Evolutionary conservation across 2,797 vertebrate genomes (phyloP), one percentile per base, ranked within the genome.

Genomic region (Ciconia nigra): DNA sequence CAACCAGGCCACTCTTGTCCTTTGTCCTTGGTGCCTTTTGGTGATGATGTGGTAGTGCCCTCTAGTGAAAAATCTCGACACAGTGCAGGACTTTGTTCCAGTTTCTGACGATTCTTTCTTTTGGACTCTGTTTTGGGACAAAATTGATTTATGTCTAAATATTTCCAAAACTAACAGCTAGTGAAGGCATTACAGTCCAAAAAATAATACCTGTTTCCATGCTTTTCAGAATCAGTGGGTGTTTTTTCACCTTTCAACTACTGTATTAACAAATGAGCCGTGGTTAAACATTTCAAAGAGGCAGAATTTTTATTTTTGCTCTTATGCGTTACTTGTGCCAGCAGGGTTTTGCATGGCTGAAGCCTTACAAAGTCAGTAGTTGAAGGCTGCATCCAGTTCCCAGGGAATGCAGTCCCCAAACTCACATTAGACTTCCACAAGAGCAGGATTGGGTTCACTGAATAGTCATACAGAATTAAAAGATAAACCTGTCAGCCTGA

Each of bases 21-120:
- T 98, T 98, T 98, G 98, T 98, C 97, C 97, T 67, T 39, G 44
- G 66, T 49, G 93, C 76, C 90, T 97, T 89, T 91, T 94, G 98
- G 98, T 84, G 96, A 97, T 98, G 99, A 98, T 98, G 98, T 99
- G 98, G 98, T 91, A 99, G 98, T 98, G 98, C 99, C 99, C 99
- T 98, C 99, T 99, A 98, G 99, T 99, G 99, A 96, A 97, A 98
- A 95, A 97, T 97, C 89, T 69, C 74, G 39, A 96, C 97, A 80
- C 93, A 93, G 77, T 44, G 78, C 83, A 2, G 24, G 63, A 93
- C 90, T 90, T 85, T 72, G 90, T 93, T 96, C 90, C 90, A 9
- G 41, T 84, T 86, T 58, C 87, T 39, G 49, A 74, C 57, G 3
- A 14, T 37, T 57, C 80, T 77, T 87, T 54, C 61, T 46, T 90